Percentiles rank a stretch among this genome's conserved stretches.
Evolutionary conservation across 2,113 vertebrate species (phyloP).

Genomic region (Gambusia affinis): DNA sequence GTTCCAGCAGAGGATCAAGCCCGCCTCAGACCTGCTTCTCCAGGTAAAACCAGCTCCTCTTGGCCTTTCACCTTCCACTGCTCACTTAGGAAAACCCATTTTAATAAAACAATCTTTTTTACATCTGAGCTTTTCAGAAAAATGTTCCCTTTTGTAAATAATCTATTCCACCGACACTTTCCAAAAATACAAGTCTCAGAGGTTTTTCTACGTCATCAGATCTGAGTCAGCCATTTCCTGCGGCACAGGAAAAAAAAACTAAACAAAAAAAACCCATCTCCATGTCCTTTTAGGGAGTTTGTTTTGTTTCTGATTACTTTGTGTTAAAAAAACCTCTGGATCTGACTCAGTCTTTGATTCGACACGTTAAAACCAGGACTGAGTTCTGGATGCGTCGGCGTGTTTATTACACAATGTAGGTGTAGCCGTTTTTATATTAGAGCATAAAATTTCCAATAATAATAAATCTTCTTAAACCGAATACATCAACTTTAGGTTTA

Average conservation of each 20-base stretch:
- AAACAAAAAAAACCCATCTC: too few species aligned
- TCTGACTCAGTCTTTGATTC: neutral
- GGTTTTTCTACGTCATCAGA: neutral
- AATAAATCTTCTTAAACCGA: too few species aligned
- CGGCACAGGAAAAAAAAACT: too few species aligned
- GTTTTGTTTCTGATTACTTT: neutral
- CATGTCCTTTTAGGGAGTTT: neutral
- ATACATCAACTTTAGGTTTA: too few species aligned
- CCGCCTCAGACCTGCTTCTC: constrained; percentile 88
- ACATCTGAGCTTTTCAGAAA: neutral
- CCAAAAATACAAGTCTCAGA: too few species aligned
- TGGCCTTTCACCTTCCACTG: too few species aligned
- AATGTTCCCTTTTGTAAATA: too few species aligned
- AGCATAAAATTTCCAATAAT: too few species aligned
- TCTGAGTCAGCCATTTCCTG: neutral
- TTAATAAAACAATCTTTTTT: neutral
- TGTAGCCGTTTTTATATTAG: too few species aligned
- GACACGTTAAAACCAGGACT: neutral
- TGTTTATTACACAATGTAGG: too few species aligned
- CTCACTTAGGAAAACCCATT: too few species aligned
- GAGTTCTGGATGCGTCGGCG: neutral
- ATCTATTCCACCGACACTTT: too few species aligned
- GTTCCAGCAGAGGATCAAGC: constrained; percentile 90
- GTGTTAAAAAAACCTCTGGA: neutral
- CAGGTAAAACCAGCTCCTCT: constrained; percentile 79